phyloP scores from a whole-genome alignment of 2,888 invertebrate species.

The Phania funesta region DNA sequence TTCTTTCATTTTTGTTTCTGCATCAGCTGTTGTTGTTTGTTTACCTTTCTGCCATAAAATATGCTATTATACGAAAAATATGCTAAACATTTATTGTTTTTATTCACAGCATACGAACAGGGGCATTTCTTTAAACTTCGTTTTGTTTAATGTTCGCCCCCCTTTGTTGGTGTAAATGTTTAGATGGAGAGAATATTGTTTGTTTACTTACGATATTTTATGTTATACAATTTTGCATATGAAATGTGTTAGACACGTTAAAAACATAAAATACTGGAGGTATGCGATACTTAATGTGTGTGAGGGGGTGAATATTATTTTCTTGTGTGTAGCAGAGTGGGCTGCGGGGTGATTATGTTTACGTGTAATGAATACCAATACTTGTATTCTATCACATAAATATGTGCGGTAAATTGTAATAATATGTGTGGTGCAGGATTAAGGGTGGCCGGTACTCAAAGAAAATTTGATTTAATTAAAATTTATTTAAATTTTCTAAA shows the following conservation, averaged over 20 bases:
- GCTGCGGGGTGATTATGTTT: no score
- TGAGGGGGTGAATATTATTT: no score
- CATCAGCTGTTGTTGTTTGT: slow-evolving; percentile 62
- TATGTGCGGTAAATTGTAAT: no score
- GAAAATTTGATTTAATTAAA: no score
- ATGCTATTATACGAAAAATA: slow-evolving; percentile 63
- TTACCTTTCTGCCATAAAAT: slow-evolving; percentile 60
- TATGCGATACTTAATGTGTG: no score
- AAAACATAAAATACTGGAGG: no score
- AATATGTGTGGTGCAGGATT: no score
- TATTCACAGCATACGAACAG: slow-evolving; percentile 12
- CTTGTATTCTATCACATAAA: no score
- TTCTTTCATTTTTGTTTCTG: slow-evolving; percentile 9
- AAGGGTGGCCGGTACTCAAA: no score
- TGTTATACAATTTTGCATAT: slow-evolving; percentile 4
- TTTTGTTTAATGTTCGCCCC: not conserved
- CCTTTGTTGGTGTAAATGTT: not conserved
- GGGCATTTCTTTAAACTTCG: slow-evolving; percentile 29
- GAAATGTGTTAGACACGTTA: not conserved
- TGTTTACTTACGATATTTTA: slow-evolving; percentile 54
- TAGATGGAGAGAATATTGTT: slow-evolving; percentile 8
- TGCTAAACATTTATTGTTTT: slow-evolving; percentile 49
- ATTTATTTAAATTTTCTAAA: no score
- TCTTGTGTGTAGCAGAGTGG: no score
- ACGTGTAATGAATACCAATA: no score